phyloP scores from a whole-genome alignment of 92 coral and sea anemone species.

The Umimayanthus chanpuru region DNA sequence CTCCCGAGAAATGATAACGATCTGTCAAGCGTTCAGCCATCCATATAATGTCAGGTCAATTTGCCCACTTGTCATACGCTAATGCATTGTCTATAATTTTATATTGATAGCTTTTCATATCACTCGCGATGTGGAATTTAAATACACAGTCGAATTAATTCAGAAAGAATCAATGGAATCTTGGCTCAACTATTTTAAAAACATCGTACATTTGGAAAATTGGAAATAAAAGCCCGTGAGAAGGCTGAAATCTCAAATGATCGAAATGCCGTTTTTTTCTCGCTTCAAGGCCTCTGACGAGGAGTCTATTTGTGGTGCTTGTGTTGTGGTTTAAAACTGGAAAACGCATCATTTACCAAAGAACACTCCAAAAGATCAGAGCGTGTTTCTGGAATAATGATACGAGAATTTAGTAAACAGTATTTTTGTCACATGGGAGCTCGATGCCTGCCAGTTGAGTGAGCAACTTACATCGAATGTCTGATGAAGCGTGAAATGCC shows the following conservation, averaged over 20 bases:
- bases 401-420: conserved; percentile 61
- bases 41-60: not conserved
- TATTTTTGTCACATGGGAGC: conserved; percentile 57
- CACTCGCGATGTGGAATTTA: conserved; percentile 8
- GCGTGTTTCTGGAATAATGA: conserved; percentile 62
- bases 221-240: not conserved
- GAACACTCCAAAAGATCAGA: conserved; percentile 63
- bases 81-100: conserved; percentile 23
- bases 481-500: not conserved
- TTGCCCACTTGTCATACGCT: conserved; percentile 12
- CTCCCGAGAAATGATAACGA: conserved; percentile 26
- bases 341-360: conserved; percentile 38
- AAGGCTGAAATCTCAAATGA: not conserved
- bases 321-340: conserved; percentile 12
- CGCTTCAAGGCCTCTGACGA: not conserved
- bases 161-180: conserved; percentile 3
- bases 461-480: not conserved
- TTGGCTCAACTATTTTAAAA: not conserved
- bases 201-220: not conserved
- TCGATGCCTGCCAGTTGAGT: not conserved
- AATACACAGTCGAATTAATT: conserved; percentile 13
- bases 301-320: conserved; percentile 34
- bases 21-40: conserved; percentile 20
- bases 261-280: not conserved
- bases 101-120: not conserved